Percentiles rank a stretch among this genome's conserved stretches.
These are phyloP conservation scores for Phoxinus phoxinus DNA, from an alignment of 2,113 vertebrate species.

Conservation along the genomic window DNA sequence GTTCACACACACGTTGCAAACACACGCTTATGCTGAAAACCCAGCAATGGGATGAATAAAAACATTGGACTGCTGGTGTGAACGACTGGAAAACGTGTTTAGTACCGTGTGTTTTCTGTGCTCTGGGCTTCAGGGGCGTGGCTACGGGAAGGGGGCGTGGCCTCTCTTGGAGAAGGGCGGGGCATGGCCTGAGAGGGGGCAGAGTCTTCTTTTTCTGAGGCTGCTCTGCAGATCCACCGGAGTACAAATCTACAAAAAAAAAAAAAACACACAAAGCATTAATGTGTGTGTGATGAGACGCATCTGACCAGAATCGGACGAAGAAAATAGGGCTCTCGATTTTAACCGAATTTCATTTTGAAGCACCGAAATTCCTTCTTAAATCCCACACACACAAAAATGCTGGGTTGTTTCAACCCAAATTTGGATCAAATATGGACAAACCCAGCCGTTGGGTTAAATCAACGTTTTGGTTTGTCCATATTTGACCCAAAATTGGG, in stretches of 20 bases:
- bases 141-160: conserved; percentile 73
- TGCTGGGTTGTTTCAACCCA: too few species aligned
- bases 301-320: too few species aligned
- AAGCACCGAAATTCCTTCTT: too few species aligned
- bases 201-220: conserved; percentile 68
- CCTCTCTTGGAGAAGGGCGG: conserved; percentile 73
- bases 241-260: conserved; percentile 74
- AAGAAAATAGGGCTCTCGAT: too few species aligned
- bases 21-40: neutral
- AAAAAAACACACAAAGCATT: too few species aligned
- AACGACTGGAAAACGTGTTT: neutral
- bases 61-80: neutral
- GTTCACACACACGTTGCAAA: neutral
- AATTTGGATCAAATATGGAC: too few species aligned
- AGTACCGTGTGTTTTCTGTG: conserved; percentile 86
- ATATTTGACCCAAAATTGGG: too few species aligned
- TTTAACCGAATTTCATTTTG: too few species aligned
- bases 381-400: too few species aligned
- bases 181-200: conserved; percentile 70
- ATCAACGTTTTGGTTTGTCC: too few species aligned
- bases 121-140: conserved; percentile 59
- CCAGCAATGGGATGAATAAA: neutral
- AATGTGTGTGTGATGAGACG: too few species aligned
- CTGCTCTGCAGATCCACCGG: conserved; percentile 72
- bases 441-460: too few species aligned